Evolutionary conservation across 2,888 invertebrate genomes (phyloP).

Genomic region (Cryptosula pallasiana): DNA sequence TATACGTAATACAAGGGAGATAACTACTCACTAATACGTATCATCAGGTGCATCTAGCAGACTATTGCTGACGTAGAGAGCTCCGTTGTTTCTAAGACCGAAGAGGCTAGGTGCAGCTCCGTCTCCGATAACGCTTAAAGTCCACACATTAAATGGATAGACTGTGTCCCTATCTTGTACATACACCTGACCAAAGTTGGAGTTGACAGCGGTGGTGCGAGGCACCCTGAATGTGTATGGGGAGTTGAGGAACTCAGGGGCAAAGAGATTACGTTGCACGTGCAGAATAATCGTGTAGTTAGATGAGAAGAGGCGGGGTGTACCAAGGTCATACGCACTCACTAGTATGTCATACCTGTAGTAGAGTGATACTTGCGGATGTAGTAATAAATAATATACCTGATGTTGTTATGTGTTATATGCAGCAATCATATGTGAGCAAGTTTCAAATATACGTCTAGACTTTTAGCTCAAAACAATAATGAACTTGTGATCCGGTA

Average conservation of each 20-base stretch:
- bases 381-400: too few species aligned
- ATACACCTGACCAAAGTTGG: neutral
- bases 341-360: constrained; percentile 9
- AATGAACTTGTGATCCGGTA: too few species aligned
- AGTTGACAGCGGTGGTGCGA: neutral
- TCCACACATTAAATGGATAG: constrained; percentile 12
- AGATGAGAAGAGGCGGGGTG: neutral
- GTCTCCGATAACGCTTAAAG: constrained; percentile 4
- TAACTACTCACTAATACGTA: neutral
- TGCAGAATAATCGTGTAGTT: constrained; percentile 1
- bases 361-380: too few species aligned
- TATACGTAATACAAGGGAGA: neutral
- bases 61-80: neutral
- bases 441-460: too few species aligned
- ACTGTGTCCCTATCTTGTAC: constrained; percentile 12
- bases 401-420: too few species aligned
- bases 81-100: neutral
- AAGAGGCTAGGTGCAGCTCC: neutral
- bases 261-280: neutral
- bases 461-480: neutral
- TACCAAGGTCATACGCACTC: constrained; percentile 19
- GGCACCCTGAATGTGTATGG: neutral
- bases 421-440: too few species aligned
- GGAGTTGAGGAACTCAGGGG: constrained; percentile 4
- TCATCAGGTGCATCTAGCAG: neutral